phyloP scores from a whole-genome alignment of 2,888 invertebrate species.

The Esperia sulphurella region DNA sequence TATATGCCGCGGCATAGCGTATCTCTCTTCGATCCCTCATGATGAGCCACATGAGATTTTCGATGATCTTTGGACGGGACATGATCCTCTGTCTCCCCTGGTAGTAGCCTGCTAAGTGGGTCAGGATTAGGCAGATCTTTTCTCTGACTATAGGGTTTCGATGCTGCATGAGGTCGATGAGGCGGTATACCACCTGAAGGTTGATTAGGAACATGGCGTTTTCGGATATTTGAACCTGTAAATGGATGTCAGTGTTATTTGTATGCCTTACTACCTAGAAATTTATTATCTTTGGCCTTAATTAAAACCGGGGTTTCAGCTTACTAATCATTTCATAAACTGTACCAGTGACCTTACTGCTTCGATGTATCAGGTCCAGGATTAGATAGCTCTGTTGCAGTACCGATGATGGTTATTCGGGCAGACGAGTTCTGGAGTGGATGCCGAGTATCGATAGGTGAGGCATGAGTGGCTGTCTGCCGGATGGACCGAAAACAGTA shows the following conservation, averaged over 20 bases:
- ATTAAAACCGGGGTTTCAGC: no score
- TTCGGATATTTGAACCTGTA: conserved; percentile 63
- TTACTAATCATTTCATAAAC: no score
- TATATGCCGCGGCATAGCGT: conserved; percentile 56
- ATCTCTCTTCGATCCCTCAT: conserved; percentile 60
- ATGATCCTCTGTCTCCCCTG: conserved; percentile 53
- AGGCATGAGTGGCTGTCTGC: no score
- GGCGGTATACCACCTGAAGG: conserved; percentile 51
- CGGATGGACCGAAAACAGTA: no score
- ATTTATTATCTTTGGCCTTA: no score
- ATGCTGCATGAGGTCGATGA: conserved; percentile 52
- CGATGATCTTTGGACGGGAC: conserved; percentile 39
- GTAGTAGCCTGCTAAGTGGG: conserved; percentile 43
- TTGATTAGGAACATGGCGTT: conserved; percentile 54
- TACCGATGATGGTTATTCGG: no score
- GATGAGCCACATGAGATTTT: conserved; percentile 47
- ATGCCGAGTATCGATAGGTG: no score
- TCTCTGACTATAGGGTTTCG: conserved; percentile 54
- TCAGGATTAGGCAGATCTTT: conserved; percentile 54
- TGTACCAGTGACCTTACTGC: no score
- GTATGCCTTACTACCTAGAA: no score
- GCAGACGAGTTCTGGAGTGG: no score
- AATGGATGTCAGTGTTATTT: not conserved
- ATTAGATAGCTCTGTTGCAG: no score
- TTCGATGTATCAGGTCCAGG: no score